Conservation (phyloP, 2,888 invertebrate species). For the Sialis fuliginosa region DNA sequence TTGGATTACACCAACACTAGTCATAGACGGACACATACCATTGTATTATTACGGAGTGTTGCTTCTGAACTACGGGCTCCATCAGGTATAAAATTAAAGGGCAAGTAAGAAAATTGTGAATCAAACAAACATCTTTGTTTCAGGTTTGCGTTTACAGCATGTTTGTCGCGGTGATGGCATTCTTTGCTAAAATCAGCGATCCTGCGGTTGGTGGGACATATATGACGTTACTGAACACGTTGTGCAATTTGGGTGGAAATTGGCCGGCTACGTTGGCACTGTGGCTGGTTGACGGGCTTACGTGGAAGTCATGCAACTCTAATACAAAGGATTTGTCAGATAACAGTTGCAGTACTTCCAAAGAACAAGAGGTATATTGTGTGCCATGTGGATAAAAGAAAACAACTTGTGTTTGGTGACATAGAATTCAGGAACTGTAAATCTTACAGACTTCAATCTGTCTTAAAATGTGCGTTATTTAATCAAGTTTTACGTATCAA, state of each 20-base stretch:
- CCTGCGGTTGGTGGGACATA: constrained; percentile 95
- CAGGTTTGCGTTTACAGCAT: constrained; percentile 86
- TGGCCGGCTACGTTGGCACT: constrained; percentile 89
- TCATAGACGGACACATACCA: constrained; percentile 45
- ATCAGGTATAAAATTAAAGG: constrained; percentile 46
- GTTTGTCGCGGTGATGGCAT: constrained; percentile 96
- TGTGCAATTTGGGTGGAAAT: constrained; percentile 92
- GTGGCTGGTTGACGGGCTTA: constrained; percentile 80
- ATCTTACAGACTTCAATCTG: too few relatives aligned
- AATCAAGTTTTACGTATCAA: too few relatives aligned
- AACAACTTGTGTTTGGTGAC: too few relatives aligned
- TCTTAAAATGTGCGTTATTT: too few relatives aligned
- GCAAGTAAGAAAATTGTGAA: background rate
- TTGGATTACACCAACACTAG: constrained; percentile 62
- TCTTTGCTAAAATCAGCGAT: constrained; percentile 93
- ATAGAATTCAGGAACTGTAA: too few relatives aligned
- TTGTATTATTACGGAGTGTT: constrained; percentile 60
- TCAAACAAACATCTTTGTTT: constrained; percentile 15
- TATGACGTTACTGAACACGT: constrained; percentile 95
- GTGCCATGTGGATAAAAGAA: too few relatives aligned
- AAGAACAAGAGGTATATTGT: constrained; percentile 43
- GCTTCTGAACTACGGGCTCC: constrained; percentile 64
- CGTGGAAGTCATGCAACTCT: constrained; percentile 51
- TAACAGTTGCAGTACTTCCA: constrained; percentile 42
- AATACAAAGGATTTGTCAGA: constrained; percentile 27